Conservation (phyloP, 2,113 vertebrate species). For the Tyrannus savana region DNA sequence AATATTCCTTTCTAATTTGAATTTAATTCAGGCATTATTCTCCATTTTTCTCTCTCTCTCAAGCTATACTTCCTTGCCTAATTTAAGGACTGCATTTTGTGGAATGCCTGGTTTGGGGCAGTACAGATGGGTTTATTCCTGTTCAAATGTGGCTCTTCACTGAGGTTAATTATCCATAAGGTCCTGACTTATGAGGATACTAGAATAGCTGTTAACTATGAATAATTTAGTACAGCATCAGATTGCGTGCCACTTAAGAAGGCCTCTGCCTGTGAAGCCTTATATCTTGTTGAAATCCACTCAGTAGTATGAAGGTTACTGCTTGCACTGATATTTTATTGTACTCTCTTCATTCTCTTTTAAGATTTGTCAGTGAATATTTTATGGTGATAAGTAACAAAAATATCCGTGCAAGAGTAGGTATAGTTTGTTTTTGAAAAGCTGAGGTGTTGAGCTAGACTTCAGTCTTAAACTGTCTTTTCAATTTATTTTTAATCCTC, state of each 20-base stretch:
- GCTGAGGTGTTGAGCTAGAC: neutral
- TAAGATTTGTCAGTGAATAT: neutral
- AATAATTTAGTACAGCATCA: conserved; percentile 65
- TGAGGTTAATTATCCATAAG: conserved; percentile 34
- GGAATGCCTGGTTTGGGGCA: neutral
- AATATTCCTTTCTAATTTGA: neutral
- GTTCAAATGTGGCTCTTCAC: neutral
- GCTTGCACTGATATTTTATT: neutral
- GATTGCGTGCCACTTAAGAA: conserved; percentile 11
- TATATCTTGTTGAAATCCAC: neutral
- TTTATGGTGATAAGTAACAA: neutral
- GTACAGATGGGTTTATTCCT: neutral
- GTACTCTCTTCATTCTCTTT: neutral
- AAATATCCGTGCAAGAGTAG: neutral
- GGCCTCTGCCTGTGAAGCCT: neutral
- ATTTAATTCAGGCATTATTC: neutral
- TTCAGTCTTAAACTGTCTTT: neutral
- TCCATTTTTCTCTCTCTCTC: neutral
- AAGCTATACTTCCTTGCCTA: neutral
- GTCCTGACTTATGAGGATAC: conserved; percentile 5
- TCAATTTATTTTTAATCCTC: neutral
- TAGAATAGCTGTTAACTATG: conserved; percentile 47
- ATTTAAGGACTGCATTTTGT: neutral
- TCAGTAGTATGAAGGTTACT: neutral
- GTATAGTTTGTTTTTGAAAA: neutral